Evolutionary conservation across 2,888 invertebrate species (phyloP), one percentile per base, ranked within the genome.

Genomic region (Mechanitis messenoides): DNA sequence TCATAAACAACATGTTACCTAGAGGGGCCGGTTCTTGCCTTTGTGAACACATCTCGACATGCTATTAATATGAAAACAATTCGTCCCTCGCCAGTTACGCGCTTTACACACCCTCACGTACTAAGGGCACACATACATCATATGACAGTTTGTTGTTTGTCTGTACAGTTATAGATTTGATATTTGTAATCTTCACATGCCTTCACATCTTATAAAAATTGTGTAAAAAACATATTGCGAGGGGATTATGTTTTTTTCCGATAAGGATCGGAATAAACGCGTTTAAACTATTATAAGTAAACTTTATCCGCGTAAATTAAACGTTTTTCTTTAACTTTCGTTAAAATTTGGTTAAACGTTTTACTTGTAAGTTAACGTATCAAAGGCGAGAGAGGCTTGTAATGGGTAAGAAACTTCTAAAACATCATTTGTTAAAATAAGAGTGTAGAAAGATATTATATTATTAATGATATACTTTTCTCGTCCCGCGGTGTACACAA

Each of bases 31-130:
- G 67, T 70, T 70, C 70, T 72, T 68, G 73, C 73, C 74, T 85
- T 83, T 86, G 81, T 84, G 76, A 76, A 73, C 71, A 75, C 81
- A 79, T 85, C 84, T 83, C 85, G 78, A 86, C 87, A 85, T 85
- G 81, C 86, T 87, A 85, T 87, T 87, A 89, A 88, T 88, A 85
- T 79, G 86, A 88, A 89, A 89, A 90, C 89, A 90, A 90, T 88
- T 89, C 84, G 79, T 83, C 89, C 87, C 89, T 84, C 77, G 82
- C 74, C 74, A 72, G 76, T 81, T 78, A 75, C 76, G 75, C 75
- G 76, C 60, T 67, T 67, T 85, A 78, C 80, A 88, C 77, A 77
- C 68, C 64, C 11, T 68, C 77, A 71, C 84, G 78, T 60, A 46
- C 56, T 60, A 65, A 68, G 31, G 38, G 33, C 53, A 33, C 9